A percentile compares a stretch with the other conserved stretches of the same genome.
phyloP scores from a whole-genome alignment of 2,888 invertebrate species.

The Thelaira solivaga region DNA sequence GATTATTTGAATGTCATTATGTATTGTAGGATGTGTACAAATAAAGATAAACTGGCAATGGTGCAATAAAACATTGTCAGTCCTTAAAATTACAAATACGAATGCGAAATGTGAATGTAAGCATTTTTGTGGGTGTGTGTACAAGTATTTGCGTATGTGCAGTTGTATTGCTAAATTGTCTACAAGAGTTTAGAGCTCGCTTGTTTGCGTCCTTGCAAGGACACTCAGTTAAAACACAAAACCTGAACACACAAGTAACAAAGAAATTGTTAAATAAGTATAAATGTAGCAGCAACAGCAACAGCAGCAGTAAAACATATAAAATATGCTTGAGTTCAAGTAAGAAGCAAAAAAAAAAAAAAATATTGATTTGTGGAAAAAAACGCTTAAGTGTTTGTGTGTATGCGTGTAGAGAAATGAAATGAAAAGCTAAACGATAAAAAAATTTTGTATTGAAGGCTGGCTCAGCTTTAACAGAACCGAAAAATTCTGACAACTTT shows the following conservation, averaged over 20 bases:
- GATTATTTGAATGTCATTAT: not conserved
- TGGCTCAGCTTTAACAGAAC: not conserved
- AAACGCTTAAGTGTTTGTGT: not conserved
- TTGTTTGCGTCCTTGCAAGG: conserved; percentile 47
- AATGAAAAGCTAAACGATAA: not conserved
- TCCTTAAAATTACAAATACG: not conserved
- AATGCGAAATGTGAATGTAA: not conserved
- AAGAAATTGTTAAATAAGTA: conserved; percentile 12
- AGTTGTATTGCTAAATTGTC: not conserved
- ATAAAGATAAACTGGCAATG: conserved; percentile 33
- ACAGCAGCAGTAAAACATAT: not conserved
- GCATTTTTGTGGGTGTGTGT: not conserved
- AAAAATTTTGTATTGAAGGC: conserved; percentile 30
- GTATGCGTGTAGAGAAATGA: not conserved
- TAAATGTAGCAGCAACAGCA: not conserved
- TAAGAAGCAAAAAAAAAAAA: not conserved
- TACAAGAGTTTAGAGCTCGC: conserved; percentile 1
- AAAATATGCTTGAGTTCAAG: conserved; percentile 3
- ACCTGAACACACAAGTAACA: conserved; percentile 33
- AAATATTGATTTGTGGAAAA: conserved; percentile 46
- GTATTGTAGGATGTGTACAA: conserved; percentile 16
- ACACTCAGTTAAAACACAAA: conserved; percentile 33
- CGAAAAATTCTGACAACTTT: conserved; percentile 27
- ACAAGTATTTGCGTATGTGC: not conserved
- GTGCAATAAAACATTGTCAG: conserved; percentile 5